phyloP scores from a whole-genome alignment of 2,797 vertebrate genomes.

The Pitangus sulphuratus region DNA sequence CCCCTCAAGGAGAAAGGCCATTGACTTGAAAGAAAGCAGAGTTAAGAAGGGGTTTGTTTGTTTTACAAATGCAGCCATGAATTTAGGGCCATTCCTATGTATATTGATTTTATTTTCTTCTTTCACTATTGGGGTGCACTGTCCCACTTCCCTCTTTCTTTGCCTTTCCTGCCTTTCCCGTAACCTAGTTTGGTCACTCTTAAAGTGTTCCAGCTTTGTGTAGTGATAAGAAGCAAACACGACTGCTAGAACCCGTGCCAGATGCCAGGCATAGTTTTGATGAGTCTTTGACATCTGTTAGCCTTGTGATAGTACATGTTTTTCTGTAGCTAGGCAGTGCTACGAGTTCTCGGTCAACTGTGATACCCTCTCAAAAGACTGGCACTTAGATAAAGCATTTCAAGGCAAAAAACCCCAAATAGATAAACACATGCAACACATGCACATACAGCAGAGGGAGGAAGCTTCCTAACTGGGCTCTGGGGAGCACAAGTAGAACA shows the following conservation, averaged over 20 bases:
- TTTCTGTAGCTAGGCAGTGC: neutral
- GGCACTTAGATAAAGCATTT: conserved; percentile 11
- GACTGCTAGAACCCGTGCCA: neutral
- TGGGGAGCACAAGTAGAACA: neutral
- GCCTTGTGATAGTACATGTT: neutral
- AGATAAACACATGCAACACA: neutral
- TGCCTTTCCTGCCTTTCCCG: neutral
- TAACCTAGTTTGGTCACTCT: neutral
- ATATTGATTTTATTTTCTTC: neutral
- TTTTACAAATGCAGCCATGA: neutral
- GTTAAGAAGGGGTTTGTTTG: neutral
- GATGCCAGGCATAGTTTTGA: conserved; percentile 35
- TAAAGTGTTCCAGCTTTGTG: neutral
- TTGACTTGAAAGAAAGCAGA: conserved; percentile 8
- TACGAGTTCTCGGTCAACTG: neutral
- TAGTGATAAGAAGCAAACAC: neutral
- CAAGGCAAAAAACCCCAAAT: conserved; percentile 4
- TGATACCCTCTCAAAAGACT: neutral
- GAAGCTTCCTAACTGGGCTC: neutral
- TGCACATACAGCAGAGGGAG: neutral
- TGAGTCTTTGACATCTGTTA: neutral
- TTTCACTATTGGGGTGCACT: neutral
- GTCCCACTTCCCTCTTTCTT: neutral
- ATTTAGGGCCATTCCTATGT: neutral
- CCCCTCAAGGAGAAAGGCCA: neutral